Evolutionary conservation across 2,888 invertebrate species (phyloP).

Genomic region (Cerceris ruficornis): DNA sequence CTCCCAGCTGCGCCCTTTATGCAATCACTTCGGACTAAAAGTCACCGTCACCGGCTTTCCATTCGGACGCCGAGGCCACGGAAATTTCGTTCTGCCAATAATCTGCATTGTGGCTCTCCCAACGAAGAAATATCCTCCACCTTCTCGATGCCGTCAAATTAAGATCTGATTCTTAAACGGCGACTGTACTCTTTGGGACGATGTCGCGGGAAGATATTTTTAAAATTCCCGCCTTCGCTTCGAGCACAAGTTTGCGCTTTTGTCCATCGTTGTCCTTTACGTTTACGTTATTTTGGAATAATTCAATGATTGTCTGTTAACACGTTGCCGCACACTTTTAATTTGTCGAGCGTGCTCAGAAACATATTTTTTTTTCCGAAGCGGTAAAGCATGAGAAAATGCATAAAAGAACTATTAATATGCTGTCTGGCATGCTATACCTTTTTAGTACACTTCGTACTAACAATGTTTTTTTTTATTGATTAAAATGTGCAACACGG

Average conservation of each 20-base stretch:
- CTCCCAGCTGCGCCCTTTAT: constrained; percentile 56
- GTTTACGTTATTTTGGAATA: no score
- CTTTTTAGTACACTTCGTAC: no score
- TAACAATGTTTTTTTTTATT: no score
- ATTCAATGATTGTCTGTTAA: no score
- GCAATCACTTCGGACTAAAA: constrained; percentile 52
- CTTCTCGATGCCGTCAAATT: constrained; percentile 7
- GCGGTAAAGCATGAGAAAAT: no score
- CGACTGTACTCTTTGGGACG: constrained; percentile 11
- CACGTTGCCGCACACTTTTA: no score
- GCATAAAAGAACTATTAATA: no score
- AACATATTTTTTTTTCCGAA: no score
- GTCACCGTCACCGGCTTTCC: constrained; percentile 38
- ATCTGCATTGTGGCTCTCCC: constrained; percentile 9
- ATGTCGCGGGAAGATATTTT: constrained; percentile 21
- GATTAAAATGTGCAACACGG: no score
- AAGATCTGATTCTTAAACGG: constrained; percentile 41
- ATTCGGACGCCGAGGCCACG: constrained; percentile 33
- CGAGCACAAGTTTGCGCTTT: background rate
- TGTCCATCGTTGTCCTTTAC: background rate
- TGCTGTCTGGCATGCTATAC: no score
- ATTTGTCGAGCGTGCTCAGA: no score
- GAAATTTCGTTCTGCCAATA: constrained; percentile 49
- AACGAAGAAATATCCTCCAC: constrained; percentile 16
- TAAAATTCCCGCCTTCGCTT: constrained; percentile 3